Conservation (phyloP, 1,140 invertebrate genomes). For the Lordiphosa mommai region DNA sequence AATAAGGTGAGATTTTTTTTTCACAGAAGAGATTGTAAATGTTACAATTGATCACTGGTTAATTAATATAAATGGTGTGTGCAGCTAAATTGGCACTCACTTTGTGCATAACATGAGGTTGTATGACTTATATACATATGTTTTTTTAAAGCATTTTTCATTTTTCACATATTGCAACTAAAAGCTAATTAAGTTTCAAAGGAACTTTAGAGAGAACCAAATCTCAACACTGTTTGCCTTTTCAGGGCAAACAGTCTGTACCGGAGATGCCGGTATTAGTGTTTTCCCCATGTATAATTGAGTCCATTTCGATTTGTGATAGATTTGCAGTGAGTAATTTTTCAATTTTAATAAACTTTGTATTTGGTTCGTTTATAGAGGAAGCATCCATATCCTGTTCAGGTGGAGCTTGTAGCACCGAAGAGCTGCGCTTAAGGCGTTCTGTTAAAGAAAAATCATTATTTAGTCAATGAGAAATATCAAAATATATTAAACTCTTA, state of each 20-base stretch:
- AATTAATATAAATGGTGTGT: slow-evolving; percentile 24
- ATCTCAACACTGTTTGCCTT: slow-evolving; percentile 16
- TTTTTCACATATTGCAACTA: slow-evolving; percentile 28
- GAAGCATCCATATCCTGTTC: slow-evolving; percentile 50
- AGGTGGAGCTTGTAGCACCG: slow-evolving; percentile 23
- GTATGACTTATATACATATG: background rate
- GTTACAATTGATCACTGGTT: background rate
- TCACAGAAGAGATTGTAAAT: slow-evolving; percentile 1
- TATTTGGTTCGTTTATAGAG: slow-evolving; percentile 59
- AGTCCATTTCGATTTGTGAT: slow-evolving; percentile 69
- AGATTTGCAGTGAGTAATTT: slow-evolving; percentile 56
- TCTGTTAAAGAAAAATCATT: slow-evolving; percentile 22
- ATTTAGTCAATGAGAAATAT: background rate
- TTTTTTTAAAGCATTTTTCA: slow-evolving; percentile 5
- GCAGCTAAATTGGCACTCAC: slow-evolving; percentile 35
- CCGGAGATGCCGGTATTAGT: slow-evolving; percentile 58
- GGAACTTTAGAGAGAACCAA: slow-evolving; percentile 37
- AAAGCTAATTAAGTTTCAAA: slow-evolving; percentile 49
- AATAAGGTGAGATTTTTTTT: slow-evolving; percentile 27
- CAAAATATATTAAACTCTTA: slow-evolving; percentile 5
- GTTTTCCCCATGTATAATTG: slow-evolving; percentile 65
- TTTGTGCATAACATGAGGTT: slow-evolving; percentile 2
- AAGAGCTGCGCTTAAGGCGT: slow-evolving; percentile 52
- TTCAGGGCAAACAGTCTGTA: slow-evolving; percentile 28
- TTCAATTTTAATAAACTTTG: slow-evolving; percentile 66